These are phyloP conservation scores for Tinea pellionella DNA, from an alignment of 2,888 invertebrate species.

Conservation along the genomic window DNA sequence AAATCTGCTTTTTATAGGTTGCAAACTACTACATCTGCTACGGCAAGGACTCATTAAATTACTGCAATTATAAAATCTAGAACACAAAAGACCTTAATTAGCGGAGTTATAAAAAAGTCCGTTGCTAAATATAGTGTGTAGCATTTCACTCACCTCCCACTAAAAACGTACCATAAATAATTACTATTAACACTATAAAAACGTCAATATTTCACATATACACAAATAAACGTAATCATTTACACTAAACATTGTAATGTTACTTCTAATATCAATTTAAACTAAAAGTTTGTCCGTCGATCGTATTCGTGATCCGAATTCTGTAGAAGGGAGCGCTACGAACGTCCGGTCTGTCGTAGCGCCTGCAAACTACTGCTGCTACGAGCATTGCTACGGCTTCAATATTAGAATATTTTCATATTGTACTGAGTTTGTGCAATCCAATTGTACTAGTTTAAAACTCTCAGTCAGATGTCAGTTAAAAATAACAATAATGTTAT, in stretches of 20 bases:
- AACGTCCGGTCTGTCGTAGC: constrained; percentile 41
- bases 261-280: constrained; percentile 15
- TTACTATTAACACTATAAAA: constrained; percentile 46
- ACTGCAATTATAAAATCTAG: neutral
- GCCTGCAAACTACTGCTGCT: constrained; percentile 39
- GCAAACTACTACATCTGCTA: neutral
- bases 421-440: neutral
- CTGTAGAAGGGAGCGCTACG: constrained; percentile 35
- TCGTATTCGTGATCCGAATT: neutral
- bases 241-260: constrained; percentile 9
- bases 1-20: neutral
- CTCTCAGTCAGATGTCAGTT: too few relatives aligned
- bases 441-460: too few relatives aligned
- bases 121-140: constrained; percentile 4
- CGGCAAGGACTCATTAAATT: neutral
- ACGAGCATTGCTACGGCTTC: constrained; percentile 4
- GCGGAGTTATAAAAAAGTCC: neutral
- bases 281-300: neutral
- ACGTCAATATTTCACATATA: constrained; percentile 11
- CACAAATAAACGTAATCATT: constrained; percentile 20
- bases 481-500: too few relatives aligned
- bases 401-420: neutral
- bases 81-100: neutral
- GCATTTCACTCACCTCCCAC: constrained; percentile 43
- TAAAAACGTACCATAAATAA: constrained; percentile 46